Evolutionary conservation across 2,888 invertebrate species (phyloP), one percentile per base, ranked within the genome.

Genomic region (Chrysolina oricalcia): DNA sequence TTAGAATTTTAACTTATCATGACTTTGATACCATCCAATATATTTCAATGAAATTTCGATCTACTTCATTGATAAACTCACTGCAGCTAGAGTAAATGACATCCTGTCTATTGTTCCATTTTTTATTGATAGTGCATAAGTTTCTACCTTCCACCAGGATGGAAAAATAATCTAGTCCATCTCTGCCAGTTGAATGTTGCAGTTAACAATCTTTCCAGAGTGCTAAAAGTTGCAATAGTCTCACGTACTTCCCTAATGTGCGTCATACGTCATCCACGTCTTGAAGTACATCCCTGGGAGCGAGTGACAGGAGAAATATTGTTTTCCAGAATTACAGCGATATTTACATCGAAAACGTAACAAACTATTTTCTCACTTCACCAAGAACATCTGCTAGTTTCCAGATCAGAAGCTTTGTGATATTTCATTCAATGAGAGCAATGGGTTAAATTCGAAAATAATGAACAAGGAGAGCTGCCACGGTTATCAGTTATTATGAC

Each of bases 191-290:
- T 73, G 62, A 68, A 67, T 73, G 41, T 67, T 46, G 62, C 53
- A 69, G 41, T 67, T 73, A 11, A 63, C 70, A 64, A 41, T 50
- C 69, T 2, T 59, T 62, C 41, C 27, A 21, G 63, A 59, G 67
- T 63, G 68, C 68, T 73, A 73, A 76, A 70, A 64, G 72, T 70
- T 71, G 75, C 78, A 75, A 77, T 76, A 72, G 76, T 70, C 78
- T 76, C 80, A 80, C 80, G 80, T 80, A 72, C 74, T 77, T 73
- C 70, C 74, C 70, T 78, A 80, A 80, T 77, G 80, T 72, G 70
- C 71, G 53, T 64, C 75, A 74, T 80, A 73, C 74, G 77, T 80
- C 78, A 80, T 80, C 75, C 70, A 70, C 63, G 64, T 90, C 89
- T 90, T 66, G 66, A 48, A 56, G 69, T 73, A 69, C 73, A 72